Percentiles rank a stretch among this genome's conserved stretches.
Conservation (phyloP, 2,797 vertebrate genomes). For the Dendrocincla fuliginosa region DNA sequence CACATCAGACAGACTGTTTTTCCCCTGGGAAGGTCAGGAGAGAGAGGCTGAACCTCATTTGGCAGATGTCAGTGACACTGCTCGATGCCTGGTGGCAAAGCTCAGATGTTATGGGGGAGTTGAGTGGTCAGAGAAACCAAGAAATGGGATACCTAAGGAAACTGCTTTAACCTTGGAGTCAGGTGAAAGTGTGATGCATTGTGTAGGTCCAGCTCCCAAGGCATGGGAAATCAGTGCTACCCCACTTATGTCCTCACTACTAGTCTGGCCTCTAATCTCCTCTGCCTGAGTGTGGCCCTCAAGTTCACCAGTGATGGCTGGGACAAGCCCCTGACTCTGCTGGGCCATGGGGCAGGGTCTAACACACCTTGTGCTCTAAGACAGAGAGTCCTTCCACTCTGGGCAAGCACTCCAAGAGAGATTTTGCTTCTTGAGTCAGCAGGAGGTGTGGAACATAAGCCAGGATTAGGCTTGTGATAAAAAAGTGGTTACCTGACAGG, state of each 20-base stretch:
- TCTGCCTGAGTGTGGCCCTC: background rate
- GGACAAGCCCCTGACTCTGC: background rate
- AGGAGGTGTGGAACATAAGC: background rate
- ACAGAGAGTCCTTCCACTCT: background rate
- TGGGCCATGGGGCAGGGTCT: background rate
- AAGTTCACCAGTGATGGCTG: background rate
- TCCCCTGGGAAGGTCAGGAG: constrained; percentile 2
- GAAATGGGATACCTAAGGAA: background rate
- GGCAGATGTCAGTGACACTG: background rate
- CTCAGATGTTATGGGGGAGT: background rate
- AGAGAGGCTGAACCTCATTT: background rate
- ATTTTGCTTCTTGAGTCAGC: background rate
- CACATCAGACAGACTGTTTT: background rate
- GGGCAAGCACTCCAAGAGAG: background rate
- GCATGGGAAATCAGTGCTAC: background rate
- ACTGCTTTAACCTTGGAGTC: background rate
- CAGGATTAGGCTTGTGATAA: background rate
- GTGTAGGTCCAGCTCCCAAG: background rate
- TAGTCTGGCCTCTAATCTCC: background rate
- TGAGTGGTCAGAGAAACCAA: fast-evolving
- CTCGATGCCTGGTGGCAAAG: background rate
- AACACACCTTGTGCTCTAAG: background rate
- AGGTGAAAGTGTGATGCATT: background rate
- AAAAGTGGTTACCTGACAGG: background rate
- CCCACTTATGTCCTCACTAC: background rate